A percentile compares a stretch with the other conserved stretches of the same genome.
Conservation (phyloP, 2,888 invertebrate genomes). For the Sinopyrophorus schimmeli region DNA sequence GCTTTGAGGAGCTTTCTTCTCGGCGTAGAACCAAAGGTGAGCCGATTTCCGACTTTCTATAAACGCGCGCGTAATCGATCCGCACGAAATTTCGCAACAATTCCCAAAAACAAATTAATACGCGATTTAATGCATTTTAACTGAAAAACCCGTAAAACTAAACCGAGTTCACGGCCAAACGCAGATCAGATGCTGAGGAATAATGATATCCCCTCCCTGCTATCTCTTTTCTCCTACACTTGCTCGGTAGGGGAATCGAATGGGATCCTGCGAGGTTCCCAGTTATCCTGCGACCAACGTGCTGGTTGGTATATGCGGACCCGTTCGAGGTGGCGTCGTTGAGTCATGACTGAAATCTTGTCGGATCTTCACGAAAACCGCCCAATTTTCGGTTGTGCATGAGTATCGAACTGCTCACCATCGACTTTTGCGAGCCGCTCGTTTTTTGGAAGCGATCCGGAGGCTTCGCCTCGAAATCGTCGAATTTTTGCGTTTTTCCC, state of each 20-base stretch:
- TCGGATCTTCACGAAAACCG: slow-evolving; percentile 12
- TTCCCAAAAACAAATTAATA: no score
- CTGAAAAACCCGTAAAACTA: slow-evolving; percentile 15
- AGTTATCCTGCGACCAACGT: slow-evolving; percentile 39
- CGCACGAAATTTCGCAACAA: no score
- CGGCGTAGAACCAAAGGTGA: no score
- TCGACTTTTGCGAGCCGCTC: background rate
- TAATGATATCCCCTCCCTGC: slow-evolving; percentile 50
- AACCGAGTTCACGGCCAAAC: slow-evolving; percentile 44
- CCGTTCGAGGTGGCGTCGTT: slow-evolving; percentile 9
- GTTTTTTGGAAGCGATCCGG: background rate
- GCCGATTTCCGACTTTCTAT: no score
- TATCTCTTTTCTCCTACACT: slow-evolving; percentile 40
- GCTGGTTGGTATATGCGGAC: slow-evolving; percentile 14
- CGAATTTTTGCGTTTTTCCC: background rate
- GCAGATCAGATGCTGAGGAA: slow-evolving; percentile 52
- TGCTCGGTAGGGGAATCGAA: slow-evolving; percentile 46
- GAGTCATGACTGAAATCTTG: slow-evolving; percentile 25
- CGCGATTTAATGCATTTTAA: no score
- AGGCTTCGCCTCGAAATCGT: background rate
- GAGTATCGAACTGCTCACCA: background rate
- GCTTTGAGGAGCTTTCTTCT: no score
- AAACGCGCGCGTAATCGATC: no score
- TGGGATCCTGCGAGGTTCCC: slow-evolving; percentile 46
- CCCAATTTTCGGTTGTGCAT: background rate